Evolutionary conservation across 2,888 invertebrate genomes (phyloP).

Genomic region (Axea sp.): DNA sequence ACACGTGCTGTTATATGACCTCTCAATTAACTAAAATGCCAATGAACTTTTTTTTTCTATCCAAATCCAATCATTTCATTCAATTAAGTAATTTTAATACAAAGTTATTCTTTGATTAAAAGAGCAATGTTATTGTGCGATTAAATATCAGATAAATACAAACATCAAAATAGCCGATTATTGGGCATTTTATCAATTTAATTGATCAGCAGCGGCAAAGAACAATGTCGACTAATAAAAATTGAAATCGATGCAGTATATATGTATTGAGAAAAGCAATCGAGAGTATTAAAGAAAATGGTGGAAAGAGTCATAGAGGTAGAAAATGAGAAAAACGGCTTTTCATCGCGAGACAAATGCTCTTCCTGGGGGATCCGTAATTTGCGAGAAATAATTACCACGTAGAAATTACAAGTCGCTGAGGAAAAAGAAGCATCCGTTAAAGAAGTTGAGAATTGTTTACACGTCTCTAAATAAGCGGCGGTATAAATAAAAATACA

Average conservation of each 20-base stretch:
- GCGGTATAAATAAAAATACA: too few species aligned
- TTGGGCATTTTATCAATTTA: constrained; percentile 15
- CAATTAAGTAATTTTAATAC: too few species aligned
- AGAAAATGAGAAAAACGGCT: constrained; percentile 39
- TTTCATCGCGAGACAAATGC: constrained; percentile 50
- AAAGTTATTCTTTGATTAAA: too few species aligned
- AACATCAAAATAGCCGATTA: constrained; percentile 11
- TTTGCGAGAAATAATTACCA: constrained; percentile 43
- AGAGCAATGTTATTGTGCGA: too few species aligned
- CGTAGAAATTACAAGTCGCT: constrained; percentile 16
- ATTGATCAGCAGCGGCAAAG: constrained; percentile 14
- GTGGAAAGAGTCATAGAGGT: constrained; percentile 18
- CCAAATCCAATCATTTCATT: too few species aligned
- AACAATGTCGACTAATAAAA: constrained; percentile 12
- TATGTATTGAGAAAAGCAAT: constrained; percentile 15
- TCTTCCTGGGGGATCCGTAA: constrained; percentile 28
- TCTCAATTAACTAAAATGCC: too few species aligned
- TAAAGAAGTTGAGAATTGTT: too few species aligned
- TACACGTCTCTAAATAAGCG: too few species aligned
- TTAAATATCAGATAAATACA: background rate
- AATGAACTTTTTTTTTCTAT: too few species aligned
- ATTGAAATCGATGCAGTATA: constrained; percentile 17
- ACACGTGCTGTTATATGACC: too few species aligned
- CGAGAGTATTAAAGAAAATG: constrained; percentile 31
- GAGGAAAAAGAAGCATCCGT: background rate